Base-by-base conservation (phyloP, 64 coral and sea anemone species). In the Acropora yongei region DNA sequence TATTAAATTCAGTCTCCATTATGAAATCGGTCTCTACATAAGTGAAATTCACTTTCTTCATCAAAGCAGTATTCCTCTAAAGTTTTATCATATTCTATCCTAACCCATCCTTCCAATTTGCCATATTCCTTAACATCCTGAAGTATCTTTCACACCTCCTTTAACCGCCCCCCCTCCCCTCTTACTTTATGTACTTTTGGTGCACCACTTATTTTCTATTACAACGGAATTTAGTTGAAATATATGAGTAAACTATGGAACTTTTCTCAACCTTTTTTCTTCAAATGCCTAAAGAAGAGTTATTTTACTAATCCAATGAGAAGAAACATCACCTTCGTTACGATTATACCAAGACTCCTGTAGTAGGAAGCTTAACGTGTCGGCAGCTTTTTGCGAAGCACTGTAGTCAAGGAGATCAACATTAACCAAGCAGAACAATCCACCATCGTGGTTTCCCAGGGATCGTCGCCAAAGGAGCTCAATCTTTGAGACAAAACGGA, bases 381-480 rank as follows among this genome's bases (percentile, higher is more conserved):
- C 74, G 6, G 87, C 80, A 8, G 95, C 91, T 86, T 93, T 88
- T 43, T 93, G 86, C 68, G 91, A 90, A 53, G 90, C 95, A 81
- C 44, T 83, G 50, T 93, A 93, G 78, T 92, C 87, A 41, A 93
- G 86, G 0, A 80, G 73, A 65, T 96, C 90, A 41, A 84, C 95
- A 49, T 93, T 96, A 44, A 87, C 87, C 61, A 96, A 58, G 74
- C 95, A 96, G 65, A 85, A 96, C 16, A 96, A 61, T 72, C 79
- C 77, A 46, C 80, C 80, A 39, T 90, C 80, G 0, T 65, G 80
- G 75, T 96, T 87, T 20, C 68, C 80, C 13, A 96, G 87, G 47
- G 91, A 87, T 61, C 95, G 91, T 50, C 95, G 91, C 95, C 95
- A 96, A 14, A 96, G 49, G 19, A 96, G 81, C 57, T 96, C 87